Evolutionary conservation across 64 coral and sea anemone species (phyloP).

Genomic region (Actinia equina): DNA sequence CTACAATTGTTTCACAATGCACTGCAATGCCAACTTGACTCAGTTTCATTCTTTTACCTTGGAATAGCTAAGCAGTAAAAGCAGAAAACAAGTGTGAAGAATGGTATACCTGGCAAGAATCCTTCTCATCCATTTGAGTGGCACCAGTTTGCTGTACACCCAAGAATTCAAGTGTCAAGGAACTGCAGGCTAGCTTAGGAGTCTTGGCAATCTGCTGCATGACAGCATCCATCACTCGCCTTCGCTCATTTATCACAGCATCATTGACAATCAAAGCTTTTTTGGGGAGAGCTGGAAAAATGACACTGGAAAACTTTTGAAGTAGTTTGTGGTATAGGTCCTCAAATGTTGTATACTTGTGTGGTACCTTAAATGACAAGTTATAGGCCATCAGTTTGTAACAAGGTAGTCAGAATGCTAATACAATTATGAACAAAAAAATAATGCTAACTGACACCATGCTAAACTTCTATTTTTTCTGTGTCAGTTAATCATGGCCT

Average conservation of each 20-base stretch:
- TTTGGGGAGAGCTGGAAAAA: constrained; percentile 66
- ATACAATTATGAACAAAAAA: too few species aligned
- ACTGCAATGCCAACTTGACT: too few species aligned
- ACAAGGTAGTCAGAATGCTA: too few species aligned
- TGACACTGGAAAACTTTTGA: constrained; percentile 76
- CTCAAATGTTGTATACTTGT: constrained; percentile 81
- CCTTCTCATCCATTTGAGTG: constrained; percentile 29
- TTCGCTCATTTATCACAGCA: constrained; percentile 46
- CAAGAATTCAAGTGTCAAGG: constrained; percentile 67
- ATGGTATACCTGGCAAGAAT: not conserved
- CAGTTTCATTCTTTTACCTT: too few species aligned
- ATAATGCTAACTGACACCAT: too few species aligned
- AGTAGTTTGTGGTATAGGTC: constrained; percentile 69
- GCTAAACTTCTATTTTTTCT: too few species aligned
- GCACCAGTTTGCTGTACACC: constrained; percentile 48
- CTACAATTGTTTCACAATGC: too few species aligned
- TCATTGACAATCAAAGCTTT: constrained; percentile 62
- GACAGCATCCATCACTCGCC: constrained; percentile 70
- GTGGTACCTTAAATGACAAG: constrained; percentile 53
- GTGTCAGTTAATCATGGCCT: too few species aligned
- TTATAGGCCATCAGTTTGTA: too few species aligned
- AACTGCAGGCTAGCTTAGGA: constrained; percentile 84
- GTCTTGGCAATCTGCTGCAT: constrained; percentile 76
- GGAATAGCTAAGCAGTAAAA: too few species aligned
- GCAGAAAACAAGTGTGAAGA: not conserved